Percentiles rank a stretch among this genome's conserved stretches.
Conservation (phyloP, 1,140 invertebrate species). For the Drosophila guanche region DNA sequence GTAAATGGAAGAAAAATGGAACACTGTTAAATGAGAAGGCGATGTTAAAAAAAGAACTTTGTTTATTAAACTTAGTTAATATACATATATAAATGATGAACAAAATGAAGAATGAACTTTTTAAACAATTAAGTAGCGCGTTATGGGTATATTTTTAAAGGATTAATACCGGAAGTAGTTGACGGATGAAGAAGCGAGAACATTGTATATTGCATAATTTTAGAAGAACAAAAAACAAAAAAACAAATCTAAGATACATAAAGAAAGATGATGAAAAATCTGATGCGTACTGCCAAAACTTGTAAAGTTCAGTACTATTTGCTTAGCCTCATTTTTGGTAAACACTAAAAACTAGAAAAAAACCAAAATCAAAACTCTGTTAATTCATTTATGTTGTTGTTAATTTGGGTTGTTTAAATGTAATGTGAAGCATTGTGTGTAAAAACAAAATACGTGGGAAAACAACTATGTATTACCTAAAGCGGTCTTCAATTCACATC, state of each 20-base stretch:
- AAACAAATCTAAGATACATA: slow-evolving; percentile 14
- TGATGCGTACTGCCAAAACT: slow-evolving; percentile 82
- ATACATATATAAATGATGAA: slow-evolving; percentile 40
- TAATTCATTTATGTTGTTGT: slow-evolving; percentile 62
- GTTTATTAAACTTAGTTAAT: slow-evolving; percentile 79
- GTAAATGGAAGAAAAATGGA: slow-evolving; percentile 16
- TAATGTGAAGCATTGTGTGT: slow-evolving; percentile 61
- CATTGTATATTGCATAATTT: slow-evolving; percentile 80
- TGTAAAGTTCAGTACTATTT: slow-evolving; percentile 82
- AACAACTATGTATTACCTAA: slow-evolving; percentile 41
- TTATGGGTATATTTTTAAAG: slow-evolving; percentile 75
- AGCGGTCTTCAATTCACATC: slow-evolving; percentile 70
- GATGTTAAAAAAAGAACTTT: slow-evolving; percentile 59
- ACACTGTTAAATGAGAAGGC: slow-evolving; percentile 53
- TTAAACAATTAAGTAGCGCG: slow-evolving; percentile 79
- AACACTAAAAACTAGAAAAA: slow-evolving; percentile 55
- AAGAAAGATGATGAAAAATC: slow-evolving; percentile 42
- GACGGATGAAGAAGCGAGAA: slow-evolving; percentile 45
- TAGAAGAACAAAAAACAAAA: slow-evolving; percentile 45
- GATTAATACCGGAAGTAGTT: slow-evolving; percentile 48
- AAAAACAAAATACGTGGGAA: slow-evolving; percentile 43
- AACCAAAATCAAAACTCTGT: slow-evolving; percentile 64
- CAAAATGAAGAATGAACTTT: slow-evolving; percentile 55
- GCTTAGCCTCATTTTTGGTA: slow-evolving; percentile 75
- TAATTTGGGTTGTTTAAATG: slow-evolving; percentile 71